A percentile compares a stretch with the other conserved stretches of the same genome.
Conservation (phyloP, 2,888 invertebrate genomes). For the Laothoe populi region DNA sequence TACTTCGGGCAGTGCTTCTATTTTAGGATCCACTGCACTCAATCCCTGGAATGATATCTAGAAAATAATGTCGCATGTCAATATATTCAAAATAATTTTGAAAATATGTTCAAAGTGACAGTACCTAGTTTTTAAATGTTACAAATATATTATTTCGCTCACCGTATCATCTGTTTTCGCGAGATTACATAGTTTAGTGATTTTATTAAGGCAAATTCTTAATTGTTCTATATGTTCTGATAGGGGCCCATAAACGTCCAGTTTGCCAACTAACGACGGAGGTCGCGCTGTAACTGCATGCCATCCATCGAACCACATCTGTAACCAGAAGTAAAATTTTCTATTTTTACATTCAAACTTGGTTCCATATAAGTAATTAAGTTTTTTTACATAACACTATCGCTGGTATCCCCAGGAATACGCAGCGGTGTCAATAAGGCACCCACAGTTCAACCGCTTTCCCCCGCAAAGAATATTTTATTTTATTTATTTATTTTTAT, state of each 20-base stretch:
- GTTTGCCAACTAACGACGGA: conserved; percentile 73
- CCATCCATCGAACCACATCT: conserved; percentile 66
- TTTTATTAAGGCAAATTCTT: conserved; percentile 68
- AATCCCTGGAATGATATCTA: conserved; percentile 71
- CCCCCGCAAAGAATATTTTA: too few species aligned
- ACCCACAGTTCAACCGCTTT: too few species aligned
- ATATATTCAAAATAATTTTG: background rate
- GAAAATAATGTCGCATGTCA: conserved; percentile 29
- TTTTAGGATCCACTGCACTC: conserved; percentile 68
- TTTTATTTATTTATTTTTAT: too few species aligned
- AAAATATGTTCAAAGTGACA: background rate
- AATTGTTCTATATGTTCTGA: conserved; percentile 72
- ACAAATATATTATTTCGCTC: background rate
- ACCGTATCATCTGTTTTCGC: conserved; percentile 56
- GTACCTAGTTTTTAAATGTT: too few species aligned
- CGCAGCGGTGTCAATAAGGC: too few species aligned
- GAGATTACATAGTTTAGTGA: conserved; percentile 57
- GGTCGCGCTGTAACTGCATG: conserved; percentile 67
- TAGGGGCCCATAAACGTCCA: conserved; percentile 63
- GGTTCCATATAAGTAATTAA: too few species aligned
- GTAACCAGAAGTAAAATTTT: conserved; percentile 11
- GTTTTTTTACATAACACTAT: too few species aligned
- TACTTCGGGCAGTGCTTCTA: conserved; percentile 77
- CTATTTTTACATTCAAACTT: too few species aligned
- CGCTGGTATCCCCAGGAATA: too few species aligned